Evolutionary conservation across 2,113 vertebrate species (phyloP).

Genomic region (Hippocampus comes): DNA sequence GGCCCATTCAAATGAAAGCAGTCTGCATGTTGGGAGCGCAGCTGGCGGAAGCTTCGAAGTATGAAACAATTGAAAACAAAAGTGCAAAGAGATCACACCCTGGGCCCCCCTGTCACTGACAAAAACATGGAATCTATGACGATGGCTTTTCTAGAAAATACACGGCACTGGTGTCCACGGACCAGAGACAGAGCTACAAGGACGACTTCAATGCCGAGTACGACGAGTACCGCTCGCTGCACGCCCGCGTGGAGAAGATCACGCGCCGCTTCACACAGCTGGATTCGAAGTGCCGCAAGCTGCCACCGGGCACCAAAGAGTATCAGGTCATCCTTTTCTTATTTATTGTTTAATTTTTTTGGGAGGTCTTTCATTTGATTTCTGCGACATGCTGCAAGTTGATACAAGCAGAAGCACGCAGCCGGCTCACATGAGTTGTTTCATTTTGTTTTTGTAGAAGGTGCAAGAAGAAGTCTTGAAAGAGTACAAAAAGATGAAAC

Average conservation of each 20-base stretch:
- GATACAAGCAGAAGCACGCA: neutral
- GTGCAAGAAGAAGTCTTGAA: slow-evolving; percentile 82
- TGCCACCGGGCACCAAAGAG: slow-evolving; percentile 81
- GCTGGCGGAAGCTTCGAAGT: neutral
- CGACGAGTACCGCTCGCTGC: slow-evolving; percentile 81
- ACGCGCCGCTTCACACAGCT: slow-evolving; percentile 78
- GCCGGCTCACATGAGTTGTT: neutral
- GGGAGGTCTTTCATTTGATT: neutral
- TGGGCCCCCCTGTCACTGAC: neutral
- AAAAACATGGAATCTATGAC: neutral
- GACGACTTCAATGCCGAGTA: slow-evolving; percentile 88
- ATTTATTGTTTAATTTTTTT: neutral
- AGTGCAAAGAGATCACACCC: neutral
- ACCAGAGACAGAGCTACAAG: slow-evolving; percentile 86
- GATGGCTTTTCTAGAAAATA: slow-evolving; percentile 77
- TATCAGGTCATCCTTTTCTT: slow-evolving; percentile 74
- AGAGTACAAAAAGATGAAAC: slow-evolving; percentile 84
- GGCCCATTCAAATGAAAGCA: neutral
- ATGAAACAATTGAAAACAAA: neutral
- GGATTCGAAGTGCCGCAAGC: slow-evolving; percentile 73
- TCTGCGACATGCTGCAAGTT: neutral
- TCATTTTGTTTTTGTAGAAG: slow-evolving; percentile 66
- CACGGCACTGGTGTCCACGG: slow-evolving; percentile 72
- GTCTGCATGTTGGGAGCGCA: neutral
- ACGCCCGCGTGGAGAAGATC: slow-evolving; percentile 78